phyloP scores from a whole-genome alignment of 2,113 vertebrate genomes.

The Microcebus jonahi region DNA sequence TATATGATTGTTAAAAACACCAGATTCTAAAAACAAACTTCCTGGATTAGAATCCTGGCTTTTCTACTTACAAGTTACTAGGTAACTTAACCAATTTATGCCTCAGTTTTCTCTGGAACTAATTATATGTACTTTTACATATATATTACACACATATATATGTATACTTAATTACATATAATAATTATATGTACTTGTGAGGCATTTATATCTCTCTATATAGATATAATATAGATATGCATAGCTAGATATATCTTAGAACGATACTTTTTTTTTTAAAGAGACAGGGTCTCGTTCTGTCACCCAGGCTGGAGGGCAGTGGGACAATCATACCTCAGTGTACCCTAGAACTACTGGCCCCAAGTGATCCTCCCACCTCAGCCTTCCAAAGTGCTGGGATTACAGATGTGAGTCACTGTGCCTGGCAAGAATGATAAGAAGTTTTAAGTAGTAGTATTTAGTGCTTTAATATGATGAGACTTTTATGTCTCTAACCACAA shows the following conservation, averaged over 20 bases:
- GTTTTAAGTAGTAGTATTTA: constrained; percentile 27
- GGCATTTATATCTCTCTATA: background rate
- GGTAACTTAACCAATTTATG: constrained; percentile 40
- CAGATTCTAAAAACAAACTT: constrained; percentile 26
- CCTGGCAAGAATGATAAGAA: background rate
- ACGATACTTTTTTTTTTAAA: background rate
- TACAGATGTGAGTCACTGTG: too few species aligned
- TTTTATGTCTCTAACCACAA: constrained; percentile 41
- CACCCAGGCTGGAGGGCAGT: too few species aligned
- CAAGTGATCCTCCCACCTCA: too few species aligned
- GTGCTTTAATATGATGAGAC: constrained; percentile 34
- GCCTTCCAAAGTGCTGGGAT: too few species aligned
- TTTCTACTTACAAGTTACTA: constrained; percentile 15
- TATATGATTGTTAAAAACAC: background rate
- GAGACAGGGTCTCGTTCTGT: too few species aligned
- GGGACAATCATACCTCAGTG: too few species aligned
- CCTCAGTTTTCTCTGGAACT: constrained; percentile 31
- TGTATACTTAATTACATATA: background rate
- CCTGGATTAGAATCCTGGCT: constrained; percentile 29
- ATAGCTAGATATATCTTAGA: background rate
- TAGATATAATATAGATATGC: background rate
- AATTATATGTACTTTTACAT: background rate
- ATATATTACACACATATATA: background rate
- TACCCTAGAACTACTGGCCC: too few species aligned
- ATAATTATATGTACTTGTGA: background rate